Base-by-base conservation (phyloP, 2,888 invertebrate genomes). In the Merodon equestris region DNA sequence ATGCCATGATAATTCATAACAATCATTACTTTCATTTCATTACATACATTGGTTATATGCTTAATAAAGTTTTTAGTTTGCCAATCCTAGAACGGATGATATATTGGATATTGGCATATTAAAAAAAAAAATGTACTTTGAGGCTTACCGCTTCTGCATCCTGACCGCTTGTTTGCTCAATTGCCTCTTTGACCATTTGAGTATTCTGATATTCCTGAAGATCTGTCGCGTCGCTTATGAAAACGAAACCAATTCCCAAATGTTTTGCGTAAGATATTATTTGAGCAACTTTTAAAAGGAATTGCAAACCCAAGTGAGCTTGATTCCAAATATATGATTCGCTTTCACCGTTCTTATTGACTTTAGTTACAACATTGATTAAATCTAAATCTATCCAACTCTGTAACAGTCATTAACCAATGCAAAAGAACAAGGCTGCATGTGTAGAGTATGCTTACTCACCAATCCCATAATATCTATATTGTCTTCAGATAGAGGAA, bases 41-140 rank as follows among this genome's bases (percentile, higher is more conserved):
- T 77, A 27, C 77, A 77, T 1, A 73, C 27, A n/a, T 77, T 47
- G 9, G 68, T 42, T 17, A 77, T 77, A 57, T 14, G 60, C 10
- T 73, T 17, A 0, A 77, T 10, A 14, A 73, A 68, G 7, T 73
- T 73, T 44, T 57, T 73, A 9, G 42, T 53, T 9, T 40, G 7
- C 47, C 48, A 73, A n/a, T 68, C 48, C 73, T 77, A 38, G 7
- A 27, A 7, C 27, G n/a, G n/a, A n/a, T n/a, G n/a, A n/a, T n/a
- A n/a, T n/a, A n/a, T n/a, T n/a, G n/a, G n/a, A n/a, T n/a, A n/a
- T n/a, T n/a, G n/a, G n/a, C n/a, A n/a, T n/a, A 27, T 4, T 27
- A 27, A 27, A 27, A 27, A 27, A 27, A 27, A 27, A 27, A 27
- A 9, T 27, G 3, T 27, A 27, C 27, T 27, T 27, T 27, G 7